Evolutionary conservation across 2,888 invertebrate genomes (phyloP).

Genomic region (Pediacus dermestoides): DNA sequence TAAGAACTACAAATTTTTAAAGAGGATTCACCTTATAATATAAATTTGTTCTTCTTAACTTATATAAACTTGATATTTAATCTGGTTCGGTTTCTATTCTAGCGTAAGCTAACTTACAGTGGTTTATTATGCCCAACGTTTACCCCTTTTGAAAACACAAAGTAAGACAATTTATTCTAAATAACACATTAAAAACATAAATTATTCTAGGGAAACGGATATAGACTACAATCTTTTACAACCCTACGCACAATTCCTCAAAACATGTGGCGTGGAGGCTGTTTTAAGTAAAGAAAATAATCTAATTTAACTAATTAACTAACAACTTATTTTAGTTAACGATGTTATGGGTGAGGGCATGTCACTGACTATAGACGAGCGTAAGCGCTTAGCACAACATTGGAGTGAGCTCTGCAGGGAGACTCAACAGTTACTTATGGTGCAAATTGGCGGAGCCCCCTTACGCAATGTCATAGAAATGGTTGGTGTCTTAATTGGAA

Average conservation of each 20-base stretch:
- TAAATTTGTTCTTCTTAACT: too few relatives aligned
- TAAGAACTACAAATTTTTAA: too few relatives aligned
- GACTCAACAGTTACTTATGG: slow-evolving; percentile 34
- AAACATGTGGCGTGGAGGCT: slow-evolving; percentile 30
- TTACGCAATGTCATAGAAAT: slow-evolving; percentile 35
- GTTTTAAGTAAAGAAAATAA: slow-evolving; percentile 36
- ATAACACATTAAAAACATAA: not conserved
- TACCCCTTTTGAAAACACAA: slow-evolving; percentile 41
- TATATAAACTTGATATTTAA: not conserved
- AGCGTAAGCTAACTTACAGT: slow-evolving; percentile 43
- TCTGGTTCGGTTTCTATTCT: slow-evolving; percentile 25
- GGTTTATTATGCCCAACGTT: slow-evolving; percentile 45
- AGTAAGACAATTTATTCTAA: slow-evolving; percentile 21
- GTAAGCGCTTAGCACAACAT: slow-evolving; percentile 31
- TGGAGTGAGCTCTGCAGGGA: slow-evolving; percentile 32
- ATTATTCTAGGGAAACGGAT: slow-evolving; percentile 14
- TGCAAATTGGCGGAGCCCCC: slow-evolving; percentile 38
- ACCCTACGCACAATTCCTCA: slow-evolving; percentile 32
- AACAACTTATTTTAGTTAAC: slow-evolving; percentile 36
- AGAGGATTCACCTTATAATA: too few relatives aligned
- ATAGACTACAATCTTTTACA: slow-evolving; percentile 28
- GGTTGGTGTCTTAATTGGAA: slow-evolving; percentile 22
- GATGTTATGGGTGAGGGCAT: slow-evolving; percentile 37
- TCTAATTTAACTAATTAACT: slow-evolving; percentile 12
- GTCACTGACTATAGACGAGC: slow-evolving; percentile 32